Percentiles rank a stretch among this genome's conserved stretches.
Conservation (phyloP, 2,888 invertebrate species). For the Phoenoteleia sp. region DNA sequence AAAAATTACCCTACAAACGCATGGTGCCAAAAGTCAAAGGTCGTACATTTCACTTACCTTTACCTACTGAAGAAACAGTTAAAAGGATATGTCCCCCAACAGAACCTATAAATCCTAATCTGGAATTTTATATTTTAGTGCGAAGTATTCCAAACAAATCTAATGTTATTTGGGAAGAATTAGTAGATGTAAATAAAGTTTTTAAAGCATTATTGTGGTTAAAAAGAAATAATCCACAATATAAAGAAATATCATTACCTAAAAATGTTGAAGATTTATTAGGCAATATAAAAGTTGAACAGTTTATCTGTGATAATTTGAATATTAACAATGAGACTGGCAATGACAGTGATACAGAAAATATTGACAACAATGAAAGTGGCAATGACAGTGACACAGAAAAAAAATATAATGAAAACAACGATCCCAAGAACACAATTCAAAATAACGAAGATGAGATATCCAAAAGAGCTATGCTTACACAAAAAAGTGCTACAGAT, state of each 20-base stretch:
- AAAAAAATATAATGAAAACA: no score
- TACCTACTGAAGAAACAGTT: conserved; percentile 81
- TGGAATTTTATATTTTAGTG: conserved; percentile 80
- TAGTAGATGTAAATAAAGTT: conserved; percentile 80
- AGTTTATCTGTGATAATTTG: no score
- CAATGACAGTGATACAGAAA: no score
- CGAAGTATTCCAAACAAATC: conserved; percentile 78
- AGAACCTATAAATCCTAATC: conserved; percentile 76
- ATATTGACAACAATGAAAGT: no score
- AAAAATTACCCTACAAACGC: conserved; percentile 75
- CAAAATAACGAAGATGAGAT: not conserved
- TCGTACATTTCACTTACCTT: conserved; percentile 74
- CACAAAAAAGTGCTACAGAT: conserved; percentile 63
- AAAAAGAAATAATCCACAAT: conserved; percentile 79
- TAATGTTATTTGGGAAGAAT: conserved; percentile 76
- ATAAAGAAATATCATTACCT: conserved; percentile 76
- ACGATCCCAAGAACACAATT: no score
- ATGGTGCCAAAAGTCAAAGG: conserved; percentile 73
- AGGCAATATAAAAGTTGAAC: no score
- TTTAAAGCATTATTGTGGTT: conserved; percentile 77
- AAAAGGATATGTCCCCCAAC: conserved; percentile 77
- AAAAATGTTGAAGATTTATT: conserved; percentile 15
- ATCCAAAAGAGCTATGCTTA: conserved; percentile 44
- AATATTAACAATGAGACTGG: no score
- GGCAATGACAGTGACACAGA: no score